Evolutionary conservation across 2,113 vertebrate genomes (phyloP), one percentile per base, ranked within the genome.

Genomic region (Gambusia holbrooki): DNA sequence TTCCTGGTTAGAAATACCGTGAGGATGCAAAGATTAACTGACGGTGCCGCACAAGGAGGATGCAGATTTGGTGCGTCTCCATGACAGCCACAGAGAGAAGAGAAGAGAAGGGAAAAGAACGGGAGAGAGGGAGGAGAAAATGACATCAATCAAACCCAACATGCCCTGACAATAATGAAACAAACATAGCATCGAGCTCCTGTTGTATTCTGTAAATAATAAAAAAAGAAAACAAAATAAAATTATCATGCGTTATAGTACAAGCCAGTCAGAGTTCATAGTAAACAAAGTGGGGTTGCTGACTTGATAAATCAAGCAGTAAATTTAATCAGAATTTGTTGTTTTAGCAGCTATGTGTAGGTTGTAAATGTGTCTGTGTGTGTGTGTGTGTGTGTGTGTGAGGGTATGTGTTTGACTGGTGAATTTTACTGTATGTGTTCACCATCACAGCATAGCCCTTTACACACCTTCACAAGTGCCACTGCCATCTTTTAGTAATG

Each of bases 371-470:
- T 81, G 17, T n/a, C n/a, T 25, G 32, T 78, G 69, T 83, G 73
- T 62, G 62, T 48, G 1, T 62, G 1, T 62, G 29, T 66, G n/a
- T 65, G 32, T n/a, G 60, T 82, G 30, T 58, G 25, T 0, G 15
- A 72, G 3, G 32, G 17, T 42, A 15, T 15, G 60, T 74, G 40
- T 8, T 9, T 69, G 67, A 74, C 25, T 25, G 54, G 68, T 83
- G 48, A 48, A 48, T 75, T 74, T 78, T 67, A 90, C 76, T 87
- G 84, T 91, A 69, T 82, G 45, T 48, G 17, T 89, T 70, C 51
- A 77, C 76, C 81, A 87, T 80, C 86, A 92, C 88, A 93, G 81
- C 84, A 85, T 93, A 93, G 90, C 93, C 91, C 93, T 93, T 93
- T 86, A 82, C 90, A 87, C 84, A 90, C 84, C 84, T 75, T 62